Evolutionary conservation across 2,113 vertebrate species (phyloP).

Genomic region (Ancistrus triradiatus): DNA sequence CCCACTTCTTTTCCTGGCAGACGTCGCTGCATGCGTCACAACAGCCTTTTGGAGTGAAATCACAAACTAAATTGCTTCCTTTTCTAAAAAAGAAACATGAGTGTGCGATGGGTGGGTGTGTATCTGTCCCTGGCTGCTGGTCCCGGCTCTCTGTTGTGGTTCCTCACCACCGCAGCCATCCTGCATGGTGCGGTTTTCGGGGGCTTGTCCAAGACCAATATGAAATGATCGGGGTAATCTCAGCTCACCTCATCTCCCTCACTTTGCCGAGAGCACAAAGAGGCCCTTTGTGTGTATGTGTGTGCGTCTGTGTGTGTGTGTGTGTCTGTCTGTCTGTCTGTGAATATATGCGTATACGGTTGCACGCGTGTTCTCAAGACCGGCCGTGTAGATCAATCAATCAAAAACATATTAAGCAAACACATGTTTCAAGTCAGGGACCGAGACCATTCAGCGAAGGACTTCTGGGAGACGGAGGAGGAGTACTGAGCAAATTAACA

Average conservation of each 20-base stretch:
- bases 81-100: conserved; percentile 48
- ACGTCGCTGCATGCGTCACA: conserved; percentile 57
- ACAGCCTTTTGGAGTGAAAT: conserved; percentile 69
- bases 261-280: conserved; percentile 43
- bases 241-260: conserved; percentile 57
- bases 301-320: no score
- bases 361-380: conserved; percentile 14
- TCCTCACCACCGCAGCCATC: conserved; percentile 67
- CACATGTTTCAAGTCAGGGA: conserved; percentile 43
- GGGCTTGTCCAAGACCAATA: conserved; percentile 50
- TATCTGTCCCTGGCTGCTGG: conserved; percentile 60
- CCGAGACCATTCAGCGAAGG: conserved; percentile 24
- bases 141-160: conserved; percentile 71
- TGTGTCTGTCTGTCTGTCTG: not conserved
- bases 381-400: conserved; percentile 52
- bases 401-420: conserved; percentile 62
- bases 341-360: not conserved
- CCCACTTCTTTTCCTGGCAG: conserved; percentile 45
- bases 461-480: conserved; percentile 1
- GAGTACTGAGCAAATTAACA: conserved; percentile 25
- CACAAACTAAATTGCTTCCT: conserved; percentile 72
- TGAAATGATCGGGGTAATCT: conserved; percentile 73
- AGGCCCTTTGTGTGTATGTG: conserved; percentile 49
- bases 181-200: conserved; percentile 53
- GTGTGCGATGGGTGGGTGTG: conserved; percentile 44